These are phyloP conservation scores for Hirtodrosophila duncani DNA, from an alignment of 2,888 invertebrate species.

Conservation along the genomic window DNA sequence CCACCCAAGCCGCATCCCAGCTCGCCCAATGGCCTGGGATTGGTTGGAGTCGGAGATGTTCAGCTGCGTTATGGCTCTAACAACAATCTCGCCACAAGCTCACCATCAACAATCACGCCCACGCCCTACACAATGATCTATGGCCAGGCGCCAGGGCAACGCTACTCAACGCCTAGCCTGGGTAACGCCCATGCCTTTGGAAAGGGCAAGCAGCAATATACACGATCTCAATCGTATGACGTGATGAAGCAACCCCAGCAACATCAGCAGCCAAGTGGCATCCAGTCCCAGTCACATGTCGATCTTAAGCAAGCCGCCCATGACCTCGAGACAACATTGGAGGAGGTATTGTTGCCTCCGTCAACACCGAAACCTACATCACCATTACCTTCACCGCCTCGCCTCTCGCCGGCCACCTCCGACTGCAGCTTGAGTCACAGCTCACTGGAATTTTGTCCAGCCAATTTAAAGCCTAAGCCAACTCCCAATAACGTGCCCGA, in stretches of 20 bases:
- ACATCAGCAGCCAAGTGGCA: constrained; percentile 71
- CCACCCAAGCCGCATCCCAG: constrained; percentile 56
- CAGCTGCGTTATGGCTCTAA: constrained; percentile 75
- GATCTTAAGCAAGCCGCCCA: constrained; percentile 77
- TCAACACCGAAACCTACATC: constrained; percentile 18
- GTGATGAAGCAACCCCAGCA: constrained; percentile 55
- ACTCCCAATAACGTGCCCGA: constrained; percentile 36
- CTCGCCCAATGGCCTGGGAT: constrained; percentile 61
- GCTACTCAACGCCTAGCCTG: constrained; percentile 73
- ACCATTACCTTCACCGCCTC: constrained; percentile 43
- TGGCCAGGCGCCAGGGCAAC: constrained; percentile 50
- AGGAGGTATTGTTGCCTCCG: constrained; percentile 56
- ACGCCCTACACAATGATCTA: constrained; percentile 58
- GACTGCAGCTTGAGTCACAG: constrained; percentile 75
- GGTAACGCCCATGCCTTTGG: constrained; percentile 55
- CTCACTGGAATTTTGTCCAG: constrained; percentile 50
- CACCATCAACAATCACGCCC: constrained; percentile 47
- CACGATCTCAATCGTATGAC: constrained; percentile 77
- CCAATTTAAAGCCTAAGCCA: constrained; percentile 14
- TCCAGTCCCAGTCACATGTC: constrained; percentile 77
- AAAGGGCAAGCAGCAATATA: constrained; percentile 54
- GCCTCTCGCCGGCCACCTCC: constrained; percentile 76
- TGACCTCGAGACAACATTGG: constrained; percentile 75
- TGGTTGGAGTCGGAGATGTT: constrained; percentile 57
- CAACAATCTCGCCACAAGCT: constrained; percentile 68